These are phyloP conservation scores for Zophobas atratus DNA, from an alignment of 1,140 invertebrate species.

Conservation along the genomic window DNA sequence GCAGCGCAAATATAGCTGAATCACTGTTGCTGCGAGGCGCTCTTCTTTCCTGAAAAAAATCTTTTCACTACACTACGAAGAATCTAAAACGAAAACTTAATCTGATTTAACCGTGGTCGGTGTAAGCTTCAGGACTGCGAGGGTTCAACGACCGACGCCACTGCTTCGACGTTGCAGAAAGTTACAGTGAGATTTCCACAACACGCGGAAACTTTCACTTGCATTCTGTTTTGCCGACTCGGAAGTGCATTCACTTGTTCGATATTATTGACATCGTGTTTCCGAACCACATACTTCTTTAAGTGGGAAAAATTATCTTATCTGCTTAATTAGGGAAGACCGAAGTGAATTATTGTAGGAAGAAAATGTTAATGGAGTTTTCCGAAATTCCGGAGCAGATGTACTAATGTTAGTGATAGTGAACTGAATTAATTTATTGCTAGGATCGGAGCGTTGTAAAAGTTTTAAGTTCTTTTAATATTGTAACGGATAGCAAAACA, in stretches of 20 bases:
- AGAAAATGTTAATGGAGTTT: too few relatives aligned
- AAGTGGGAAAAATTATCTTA: background rate
- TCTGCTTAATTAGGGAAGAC: too few relatives aligned
- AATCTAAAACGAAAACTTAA: constrained; percentile 44
- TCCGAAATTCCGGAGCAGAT: too few relatives aligned
- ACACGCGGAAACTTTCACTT: constrained; percentile 48
- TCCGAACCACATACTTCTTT: constrained; percentile 13
- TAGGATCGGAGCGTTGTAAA: too few relatives aligned
- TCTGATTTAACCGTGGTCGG: constrained; percentile 44
- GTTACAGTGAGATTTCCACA: constrained; percentile 41
- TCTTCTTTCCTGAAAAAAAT: constrained; percentile 23
- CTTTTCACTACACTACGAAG: constrained; percentile 14
- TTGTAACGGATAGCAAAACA: too few relatives aligned
- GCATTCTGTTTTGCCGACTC: constrained; percentile 35
- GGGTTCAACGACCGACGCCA: constrained; percentile 40
- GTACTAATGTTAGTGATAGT: too few relatives aligned
- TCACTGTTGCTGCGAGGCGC: constrained; percentile 16
- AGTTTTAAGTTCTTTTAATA: too few relatives aligned
- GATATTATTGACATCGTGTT: constrained; percentile 19
- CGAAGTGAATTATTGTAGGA: too few relatives aligned
- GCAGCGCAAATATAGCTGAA: constrained; percentile 24
- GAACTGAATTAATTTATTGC: too few relatives aligned
- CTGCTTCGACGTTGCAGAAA: constrained; percentile 44
- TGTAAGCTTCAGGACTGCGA: constrained; percentile 27
- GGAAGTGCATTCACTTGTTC: constrained; percentile 38